Base-by-base conservation (phyloP, 2,888 invertebrate species). In the Cataglyphis livida region DNA sequence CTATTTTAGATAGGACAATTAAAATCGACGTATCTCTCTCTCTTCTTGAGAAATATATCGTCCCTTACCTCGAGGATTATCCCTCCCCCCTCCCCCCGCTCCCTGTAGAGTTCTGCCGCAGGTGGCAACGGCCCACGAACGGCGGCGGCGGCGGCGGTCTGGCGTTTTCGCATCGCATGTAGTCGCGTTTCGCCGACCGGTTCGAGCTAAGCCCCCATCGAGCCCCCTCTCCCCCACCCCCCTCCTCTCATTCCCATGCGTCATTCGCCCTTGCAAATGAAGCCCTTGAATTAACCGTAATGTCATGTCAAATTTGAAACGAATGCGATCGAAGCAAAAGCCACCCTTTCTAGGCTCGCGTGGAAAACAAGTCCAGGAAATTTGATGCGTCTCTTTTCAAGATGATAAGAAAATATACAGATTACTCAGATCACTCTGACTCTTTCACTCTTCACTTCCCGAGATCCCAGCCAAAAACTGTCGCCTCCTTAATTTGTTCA, bases 141-240 rank as follows among this genome's bases (percentile, higher is more conserved):
- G 28, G 25, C 21, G 65, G 15, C 76, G 54, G 21, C 21, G 21
- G 41, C 41, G 12, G 41, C 41, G 10, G 41, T 10, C 38, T n/a
- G 41, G 76, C 78, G 70, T 78, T 78, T 78, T 78, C 78, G 78
- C 78, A 78, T 78, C 70, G 9, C 41, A 59, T 66, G 88, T 91
- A 25, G 90, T 92, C 92, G 91, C 41, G 41, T 44, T 91, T 91
- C 92, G 92, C 91, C 91, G 92, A 93, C 93, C 93, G 92, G 93
- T 93, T 92, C 90, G 82, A 86, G 78, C 35, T 38, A 21, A 18
- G 62, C n/a, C 35, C n/a, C n/a, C n/a, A n/a, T 12, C 62, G 18
- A 10, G 18, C 65, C 35, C 64, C 65, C 25, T 25, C 25, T 0
- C 25, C 1, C 25, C 25, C 25, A 73, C 25, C 25, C 25, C 1